Conservation (phyloP, 35 echinoderm and acorn worm species). For the Anneissia japonica region DNA sequence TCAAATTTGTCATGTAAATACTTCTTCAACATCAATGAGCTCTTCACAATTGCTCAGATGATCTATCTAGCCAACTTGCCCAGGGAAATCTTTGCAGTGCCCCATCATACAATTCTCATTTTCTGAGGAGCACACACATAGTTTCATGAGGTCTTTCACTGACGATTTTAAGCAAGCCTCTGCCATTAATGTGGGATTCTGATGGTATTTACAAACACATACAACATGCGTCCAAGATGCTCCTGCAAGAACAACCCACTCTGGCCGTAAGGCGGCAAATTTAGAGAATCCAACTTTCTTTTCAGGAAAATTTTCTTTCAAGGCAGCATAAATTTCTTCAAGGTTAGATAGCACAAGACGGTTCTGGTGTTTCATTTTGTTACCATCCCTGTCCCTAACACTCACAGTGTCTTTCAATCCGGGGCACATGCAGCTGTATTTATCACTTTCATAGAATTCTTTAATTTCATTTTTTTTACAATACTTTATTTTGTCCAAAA, state of each 20-base stretch:
- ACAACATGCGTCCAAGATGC: background rate
- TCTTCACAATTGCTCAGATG: background rate
- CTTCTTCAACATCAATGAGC: background rate
- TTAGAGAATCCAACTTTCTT: background rate
- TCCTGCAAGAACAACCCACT: background rate
- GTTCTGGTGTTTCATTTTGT: background rate
- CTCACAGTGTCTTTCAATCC: background rate
- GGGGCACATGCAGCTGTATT: background rate
- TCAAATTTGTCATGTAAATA: background rate
- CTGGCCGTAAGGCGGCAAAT: background rate
- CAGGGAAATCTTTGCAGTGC: slow-evolving; percentile 2
- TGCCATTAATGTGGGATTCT: background rate
- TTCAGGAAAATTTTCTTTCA: background rate
- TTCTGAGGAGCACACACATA: background rate
- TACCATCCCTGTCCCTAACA: background rate
- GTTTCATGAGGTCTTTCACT: background rate
- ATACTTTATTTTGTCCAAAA: too few relatives aligned
- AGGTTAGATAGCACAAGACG: background rate
- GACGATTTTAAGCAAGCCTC: background rate
- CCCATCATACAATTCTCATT: slow-evolving; percentile 1
- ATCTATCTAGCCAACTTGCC: background rate
- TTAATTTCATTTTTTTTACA: background rate
- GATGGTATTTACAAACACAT: slow-evolving; percentile 7
- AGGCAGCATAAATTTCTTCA: background rate
- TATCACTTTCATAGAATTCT: background rate